phyloP scores from a whole-genome alignment of 92 coral and sea anemone species.

The Virgularia gustaviana region DNA sequence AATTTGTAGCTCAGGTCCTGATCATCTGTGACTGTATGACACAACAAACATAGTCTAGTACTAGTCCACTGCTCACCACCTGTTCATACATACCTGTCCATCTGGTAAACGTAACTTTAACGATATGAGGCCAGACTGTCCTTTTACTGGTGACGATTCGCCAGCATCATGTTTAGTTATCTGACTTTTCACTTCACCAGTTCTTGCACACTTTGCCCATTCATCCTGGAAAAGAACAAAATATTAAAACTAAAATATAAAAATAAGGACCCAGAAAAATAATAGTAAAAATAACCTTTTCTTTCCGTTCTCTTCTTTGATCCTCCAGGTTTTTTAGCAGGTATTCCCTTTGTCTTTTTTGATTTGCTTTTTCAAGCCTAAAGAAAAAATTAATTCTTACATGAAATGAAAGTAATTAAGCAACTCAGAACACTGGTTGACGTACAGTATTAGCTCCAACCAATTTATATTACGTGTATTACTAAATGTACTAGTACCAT shows the following conservation, averaged over 20 bases:
- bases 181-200: not conserved
- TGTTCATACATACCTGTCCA: conserved; percentile 59
- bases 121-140: not conserved
- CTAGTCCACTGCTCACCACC: not conserved
- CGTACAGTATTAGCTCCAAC: no score
- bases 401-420: no score
- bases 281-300: conserved; percentile 44
- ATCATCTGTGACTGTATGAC: not conserved
- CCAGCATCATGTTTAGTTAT: not conserved
- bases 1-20: no score
- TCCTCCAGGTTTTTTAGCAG: conserved; percentile 72
- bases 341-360: conserved; percentile 73
- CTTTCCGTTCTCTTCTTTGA: conserved; percentile 73
- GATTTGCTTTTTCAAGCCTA: conserved; percentile 71
- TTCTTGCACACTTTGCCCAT: not conserved
- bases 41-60: not conserved
- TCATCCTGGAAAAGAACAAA: not conserved
- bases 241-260: not conserved
- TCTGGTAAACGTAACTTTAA: conserved; percentile 72
- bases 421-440: no score
- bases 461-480: no score
- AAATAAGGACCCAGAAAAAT: not conserved
- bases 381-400: no score
- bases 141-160: not conserved
- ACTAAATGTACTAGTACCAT: no score